These are phyloP conservation scores for Pristiophorus japonicus DNA, from an alignment of 2,113 vertebrate species.

Conservation along the genomic window DNA sequence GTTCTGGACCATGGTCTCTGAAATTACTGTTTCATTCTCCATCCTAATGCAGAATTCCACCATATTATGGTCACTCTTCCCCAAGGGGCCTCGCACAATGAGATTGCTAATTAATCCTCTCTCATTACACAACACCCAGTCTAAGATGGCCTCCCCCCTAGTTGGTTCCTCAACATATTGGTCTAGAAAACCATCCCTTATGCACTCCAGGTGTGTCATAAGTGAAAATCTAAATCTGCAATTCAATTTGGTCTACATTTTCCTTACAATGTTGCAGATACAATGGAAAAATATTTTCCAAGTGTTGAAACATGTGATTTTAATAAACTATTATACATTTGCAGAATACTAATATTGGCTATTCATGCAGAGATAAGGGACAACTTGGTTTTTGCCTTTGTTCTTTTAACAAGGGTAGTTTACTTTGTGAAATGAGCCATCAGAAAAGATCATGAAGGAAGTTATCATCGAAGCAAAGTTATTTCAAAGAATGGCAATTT, in stretches of 20 bases:
- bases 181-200: too few species aligned
- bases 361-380: neutral
- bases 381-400: neutral
- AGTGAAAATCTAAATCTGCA: too few species aligned
- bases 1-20: too few species aligned
- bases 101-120: too few species aligned
- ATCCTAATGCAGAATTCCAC: too few species aligned
- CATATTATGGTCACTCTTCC: too few species aligned
- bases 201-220: too few species aligned
- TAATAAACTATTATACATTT: neutral
- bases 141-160: too few species aligned
- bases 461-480: neutral
- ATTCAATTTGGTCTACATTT: neutral
- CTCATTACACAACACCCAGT: too few species aligned
- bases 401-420: neutral
- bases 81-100: too few species aligned
- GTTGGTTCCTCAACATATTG: too few species aligned
- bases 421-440: neutral
- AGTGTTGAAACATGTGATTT: neutral
- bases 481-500: neutral
- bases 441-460: neutral
- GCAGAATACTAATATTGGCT: neutral
- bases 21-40: too few species aligned
- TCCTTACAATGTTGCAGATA: neutral
- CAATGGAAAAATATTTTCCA: neutral